Evolutionary conservation across 1,140 invertebrate species (phyloP), one percentile per base, ranked within the genome.

Genomic region (Drosophila subobscura): DNA sequence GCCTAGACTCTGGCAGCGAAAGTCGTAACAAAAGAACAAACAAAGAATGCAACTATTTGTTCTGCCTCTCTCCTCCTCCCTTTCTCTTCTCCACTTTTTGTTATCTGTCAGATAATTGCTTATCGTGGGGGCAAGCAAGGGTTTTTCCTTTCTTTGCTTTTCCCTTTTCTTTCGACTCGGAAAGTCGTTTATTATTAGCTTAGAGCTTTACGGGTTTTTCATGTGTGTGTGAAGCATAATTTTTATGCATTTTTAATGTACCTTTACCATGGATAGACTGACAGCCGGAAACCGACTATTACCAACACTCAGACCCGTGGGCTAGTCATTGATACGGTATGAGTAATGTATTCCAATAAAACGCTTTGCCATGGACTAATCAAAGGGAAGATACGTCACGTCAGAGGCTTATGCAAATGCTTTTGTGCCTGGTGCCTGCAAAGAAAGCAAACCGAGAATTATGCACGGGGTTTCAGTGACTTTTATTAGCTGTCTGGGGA

Each of bases 11-110:
- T 12, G 3, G 33, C 33, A 37, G 33, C 81, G 81, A 85, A 85
- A 85, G 81, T 85, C 76, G 52, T 65, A 86, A 81, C 68, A 75
- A 77, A 77, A 85, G 81, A 86, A 80, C 77, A 80, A 66, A 77
- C 73, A 78, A 77, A 88, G 74, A 88, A 86, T 80, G 77, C 75
- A 64, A 47, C 59, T 46, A 40, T 37, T 44, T 22, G 20, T 2
- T 5, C 41, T 40, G 5, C 27, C 25, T 44, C 33, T 22, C 42
- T 5, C 41, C 27, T 3, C 27, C 25, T 44, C 33, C 14, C 42
- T 40, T 33, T 25, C 40, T 58, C 47, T 54, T 52, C 52, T 40
- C 23, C 20, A n/a, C 49, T 5, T n/a, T 33, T 51, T 14, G 29
- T 12, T 33, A 29, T 46, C 50, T 41, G 14, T 60, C 14, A 25